Base-by-base conservation (phyloP, 1,140 invertebrate genomes). In the Drosophila subpulchrella region DNA sequence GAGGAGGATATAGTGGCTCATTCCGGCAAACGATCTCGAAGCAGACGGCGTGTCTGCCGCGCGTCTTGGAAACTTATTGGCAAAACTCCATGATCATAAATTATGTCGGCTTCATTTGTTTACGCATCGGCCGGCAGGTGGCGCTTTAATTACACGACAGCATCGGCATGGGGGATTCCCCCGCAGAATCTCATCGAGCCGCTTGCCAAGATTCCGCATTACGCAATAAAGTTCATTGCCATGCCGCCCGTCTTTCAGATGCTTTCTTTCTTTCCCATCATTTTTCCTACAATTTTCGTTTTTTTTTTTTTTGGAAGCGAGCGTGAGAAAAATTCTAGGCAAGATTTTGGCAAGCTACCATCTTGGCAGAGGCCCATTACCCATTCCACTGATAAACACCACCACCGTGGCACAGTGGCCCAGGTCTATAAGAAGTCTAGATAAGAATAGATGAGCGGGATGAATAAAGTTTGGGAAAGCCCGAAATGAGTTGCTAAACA, bases 61-160 rank as follows among this genome's bases (percentile, higher is more conserved):
- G 36, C 30, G 27, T 36, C 67, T 71, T 47, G 34, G 62, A 67
- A 83, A 81, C 84, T 89, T 89, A 89, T 89, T 89, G 84, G 84
- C 84, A 89, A 90, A 89, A 89, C 84, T 89, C 84, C 84, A 89
- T 89, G 84, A 89, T 84, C 84, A 89, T 89, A 89, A 89, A 89
- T 89, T 89, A 89, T 84, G 68, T 78, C 80, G 80, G 77, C 86
- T 70, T 70, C 78, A 76, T 83, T 88, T 88, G 83, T 88, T 89
- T 88, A 88, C 73, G 72, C 81, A 73, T 74, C 72, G 75, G 58
- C 39, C 75, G 79, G 65, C 72, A 88, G 84, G 83, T 86, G 83
- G 82, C 71, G 79, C 71, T 79, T 88, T 86, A 86, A 86, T 86
- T 88, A 88, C 82, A 86, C 47, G 62, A 54, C 65, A 76, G 65